phyloP scores from a whole-genome alignment of 2,888 invertebrate species.

The Brachycybe producta region DNA sequence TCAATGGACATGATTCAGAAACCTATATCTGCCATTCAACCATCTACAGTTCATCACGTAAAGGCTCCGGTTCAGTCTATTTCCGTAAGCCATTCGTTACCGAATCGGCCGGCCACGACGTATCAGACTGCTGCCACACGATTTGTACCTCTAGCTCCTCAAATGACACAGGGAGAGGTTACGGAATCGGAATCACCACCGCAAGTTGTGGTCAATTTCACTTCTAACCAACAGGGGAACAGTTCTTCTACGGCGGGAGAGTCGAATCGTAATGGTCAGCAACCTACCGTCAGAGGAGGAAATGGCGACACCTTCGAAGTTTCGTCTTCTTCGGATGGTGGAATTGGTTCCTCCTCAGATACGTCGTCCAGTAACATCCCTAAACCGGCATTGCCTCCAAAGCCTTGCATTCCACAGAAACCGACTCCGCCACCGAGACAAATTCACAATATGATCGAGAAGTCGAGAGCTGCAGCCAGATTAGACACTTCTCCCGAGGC shows the following conservation, averaged over 20 bases:
- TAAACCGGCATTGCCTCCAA: conserved; percentile 54
- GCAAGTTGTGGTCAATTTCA: too few relatives aligned
- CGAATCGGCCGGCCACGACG: conserved; percentile 14
- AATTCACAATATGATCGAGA: conserved; percentile 18
- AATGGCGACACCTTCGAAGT: neutral
- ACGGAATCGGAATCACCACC: too few relatives aligned
- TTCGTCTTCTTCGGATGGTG: neutral
- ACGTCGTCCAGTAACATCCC: conserved; percentile 36
- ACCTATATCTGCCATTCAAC: conserved; percentile 2
- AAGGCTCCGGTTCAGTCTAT: conserved; percentile 6
- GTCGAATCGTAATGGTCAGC: neutral
- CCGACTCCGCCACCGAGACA: conserved; percentile 44
- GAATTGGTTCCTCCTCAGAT: neutral
- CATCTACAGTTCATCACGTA: conserved; percentile 1
- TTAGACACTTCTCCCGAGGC: conserved; percentile 20
- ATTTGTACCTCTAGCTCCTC: conserved; percentile 50
- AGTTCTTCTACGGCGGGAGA: neutral
- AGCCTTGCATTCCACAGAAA: conserved; percentile 31
- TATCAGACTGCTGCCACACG: conserved; percentile 30
- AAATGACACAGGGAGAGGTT: too few relatives aligned
- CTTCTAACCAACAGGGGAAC: too few relatives aligned
- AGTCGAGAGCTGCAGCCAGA: neutral
- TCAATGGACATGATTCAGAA: too few relatives aligned
- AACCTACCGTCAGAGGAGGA: neutral
- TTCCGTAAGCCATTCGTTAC: neutral